These are phyloP conservation scores for Salvelinus alpinus DNA, from an alignment of 2,113 vertebrate species.

Conservation along the genomic window DNA sequence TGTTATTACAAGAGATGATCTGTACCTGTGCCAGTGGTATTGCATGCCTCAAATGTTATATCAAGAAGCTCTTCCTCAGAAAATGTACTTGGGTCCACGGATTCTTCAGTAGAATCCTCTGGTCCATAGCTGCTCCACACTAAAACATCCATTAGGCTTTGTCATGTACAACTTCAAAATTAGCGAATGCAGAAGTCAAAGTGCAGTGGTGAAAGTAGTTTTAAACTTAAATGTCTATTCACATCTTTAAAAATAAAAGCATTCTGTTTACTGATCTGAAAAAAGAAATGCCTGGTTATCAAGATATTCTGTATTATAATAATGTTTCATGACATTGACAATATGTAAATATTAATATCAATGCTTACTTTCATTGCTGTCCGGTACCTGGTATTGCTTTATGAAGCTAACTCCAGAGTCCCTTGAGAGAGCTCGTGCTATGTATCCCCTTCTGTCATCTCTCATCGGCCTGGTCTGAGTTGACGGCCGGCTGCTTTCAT, in stretches of 20 bases:
- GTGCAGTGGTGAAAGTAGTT: not conserved
- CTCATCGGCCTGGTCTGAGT: not conserved
- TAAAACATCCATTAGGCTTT: constrained; percentile 29
- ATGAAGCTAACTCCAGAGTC: constrained; percentile 34
- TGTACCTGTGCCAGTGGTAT: constrained; percentile 63
- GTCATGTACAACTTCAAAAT: not conserved
- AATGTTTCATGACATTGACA: not conserved
- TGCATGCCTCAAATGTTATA: constrained; percentile 72
- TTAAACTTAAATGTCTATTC: not conserved
- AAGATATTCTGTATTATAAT: not conserved
- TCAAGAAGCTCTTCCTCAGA: constrained; percentile 76
- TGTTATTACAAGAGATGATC: not conserved
- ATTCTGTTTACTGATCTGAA: not conserved
- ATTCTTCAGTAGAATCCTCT: constrained; percentile 39
- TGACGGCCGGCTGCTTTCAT: not conserved
- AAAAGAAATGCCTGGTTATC: not conserved
- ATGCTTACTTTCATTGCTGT: constrained; percentile 51
- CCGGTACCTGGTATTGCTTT: constrained; percentile 46
- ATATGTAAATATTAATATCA: not conserved
- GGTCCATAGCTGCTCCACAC: constrained; percentile 47
- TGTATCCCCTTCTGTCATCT: constrained; percentile 2
- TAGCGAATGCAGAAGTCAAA: too few species aligned
- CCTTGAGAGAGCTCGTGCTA: constrained; percentile 15
- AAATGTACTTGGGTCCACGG: constrained; percentile 53
- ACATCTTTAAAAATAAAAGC: not conserved